phyloP scores from a whole-genome alignment of 1,140 invertebrate genomes.

The Caenorhabditis elegans region DNA sequence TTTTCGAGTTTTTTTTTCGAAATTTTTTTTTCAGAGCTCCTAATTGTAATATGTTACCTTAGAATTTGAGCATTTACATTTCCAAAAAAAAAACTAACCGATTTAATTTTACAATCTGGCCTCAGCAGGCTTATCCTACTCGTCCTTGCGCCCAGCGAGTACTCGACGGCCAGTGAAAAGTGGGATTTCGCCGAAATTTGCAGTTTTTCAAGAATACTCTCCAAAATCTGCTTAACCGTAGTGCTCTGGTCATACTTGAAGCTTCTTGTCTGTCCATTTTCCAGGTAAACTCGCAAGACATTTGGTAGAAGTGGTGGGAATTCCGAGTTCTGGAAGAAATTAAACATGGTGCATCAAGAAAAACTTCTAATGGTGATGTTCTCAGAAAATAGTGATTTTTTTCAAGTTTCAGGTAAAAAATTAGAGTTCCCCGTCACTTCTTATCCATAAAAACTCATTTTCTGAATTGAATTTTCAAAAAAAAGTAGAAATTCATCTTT shows the following conservation, averaged over 20 bases:
- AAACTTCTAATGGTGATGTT: too few species aligned
- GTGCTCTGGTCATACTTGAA: slow-evolving; percentile 90
- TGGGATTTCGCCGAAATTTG: slow-evolving; percentile 79
- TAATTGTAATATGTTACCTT: too few species aligned
- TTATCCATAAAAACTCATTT: too few species aligned
- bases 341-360: too few species aligned
- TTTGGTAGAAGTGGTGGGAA: slow-evolving; percentile 85
- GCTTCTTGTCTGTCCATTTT: slow-evolving; percentile 92
- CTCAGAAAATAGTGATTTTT: too few species aligned
- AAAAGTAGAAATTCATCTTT: too few species aligned
- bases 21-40: too few species aligned
- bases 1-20: too few species aligned
- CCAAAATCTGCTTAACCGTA: slow-evolving; percentile 80
- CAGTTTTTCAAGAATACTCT: slow-evolving; percentile 77
- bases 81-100: slow-evolving; percentile 71
- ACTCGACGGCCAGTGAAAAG: slow-evolving; percentile 84
- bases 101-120: slow-evolving; percentile 79
- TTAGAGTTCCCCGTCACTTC: too few species aligned
- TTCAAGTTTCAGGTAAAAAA: too few species aligned
- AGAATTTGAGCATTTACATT: neutral
- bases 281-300: slow-evolving; percentile 84
- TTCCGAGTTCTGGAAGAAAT: slow-evolving; percentile 36
- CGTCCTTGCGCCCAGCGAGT: slow-evolving; percentile 80
- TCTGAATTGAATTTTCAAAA: too few species aligned
- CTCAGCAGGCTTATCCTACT: slow-evolving; percentile 82